phyloP scores from a whole-genome alignment of 2,113 vertebrate species.

The Macrotus californicus region DNA sequence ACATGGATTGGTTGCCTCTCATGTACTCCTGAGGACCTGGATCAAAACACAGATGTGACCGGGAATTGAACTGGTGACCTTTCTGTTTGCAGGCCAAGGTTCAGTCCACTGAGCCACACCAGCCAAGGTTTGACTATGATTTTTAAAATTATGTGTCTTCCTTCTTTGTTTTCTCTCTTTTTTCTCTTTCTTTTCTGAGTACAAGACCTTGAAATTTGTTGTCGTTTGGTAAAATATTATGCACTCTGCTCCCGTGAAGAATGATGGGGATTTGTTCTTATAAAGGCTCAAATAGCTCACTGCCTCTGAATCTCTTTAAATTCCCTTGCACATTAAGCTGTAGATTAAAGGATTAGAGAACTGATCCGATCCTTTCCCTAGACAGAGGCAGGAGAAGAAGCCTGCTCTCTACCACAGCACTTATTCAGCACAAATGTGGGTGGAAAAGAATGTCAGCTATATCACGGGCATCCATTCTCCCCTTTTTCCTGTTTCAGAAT shows the following conservation, averaged over 20 bases:
- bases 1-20: too few relatives aligned
- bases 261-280: background rate
- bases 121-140: background rate
- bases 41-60: too few relatives aligned
- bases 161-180: background rate
- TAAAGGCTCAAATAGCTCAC: background rate
- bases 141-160: background rate
- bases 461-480: background rate
- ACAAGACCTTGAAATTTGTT: background rate
- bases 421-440: background rate
- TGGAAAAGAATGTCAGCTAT: background rate
- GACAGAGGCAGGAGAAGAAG: background rate
- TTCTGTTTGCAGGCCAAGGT: too few relatives aligned
- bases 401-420: background rate
- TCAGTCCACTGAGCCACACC: background rate
- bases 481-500: background rate
- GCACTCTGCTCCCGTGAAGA: background rate
- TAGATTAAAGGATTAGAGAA: background rate
- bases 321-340: background rate
- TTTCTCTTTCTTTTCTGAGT: background rate
- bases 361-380: background rate
- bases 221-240: background rate
- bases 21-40: too few relatives aligned
- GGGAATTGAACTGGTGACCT: too few relatives aligned
- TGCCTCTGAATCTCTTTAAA: background rate